Evolutionary conservation across 1,140 invertebrate genomes (phyloP).

Genomic region (Drosophila rufa): DNA sequence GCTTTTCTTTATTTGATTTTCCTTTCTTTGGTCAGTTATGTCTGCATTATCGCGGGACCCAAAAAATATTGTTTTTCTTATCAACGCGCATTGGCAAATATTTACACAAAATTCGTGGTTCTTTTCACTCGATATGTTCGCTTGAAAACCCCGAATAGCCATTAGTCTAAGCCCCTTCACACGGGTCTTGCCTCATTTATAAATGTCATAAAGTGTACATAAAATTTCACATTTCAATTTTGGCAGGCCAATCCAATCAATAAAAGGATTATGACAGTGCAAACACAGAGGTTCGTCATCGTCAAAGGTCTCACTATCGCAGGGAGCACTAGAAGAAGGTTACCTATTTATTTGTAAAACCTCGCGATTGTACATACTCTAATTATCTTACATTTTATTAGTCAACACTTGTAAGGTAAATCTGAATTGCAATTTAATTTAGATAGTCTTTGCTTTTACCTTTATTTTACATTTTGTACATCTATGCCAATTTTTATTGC

Average conservation of each 20-base stretch:
- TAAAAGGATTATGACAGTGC: constrained; percentile 79
- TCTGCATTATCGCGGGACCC: constrained; percentile 46
- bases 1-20: constrained; percentile 54
- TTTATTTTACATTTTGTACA: no score
- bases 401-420: no score
- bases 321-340: constrained; percentile 11
- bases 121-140: constrained; percentile 25
- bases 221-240: constrained; percentile 54
- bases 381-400: not conserved
- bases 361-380: not conserved
- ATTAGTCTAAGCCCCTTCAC: constrained; percentile 68
- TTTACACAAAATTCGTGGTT: constrained; percentile 55
- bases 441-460: not conserved
- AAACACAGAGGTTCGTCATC: constrained; percentile 48
- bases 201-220: constrained; percentile 55
- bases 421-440: not conserved
- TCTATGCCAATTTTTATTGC: no score
- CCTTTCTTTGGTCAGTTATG: constrained; percentile 70
- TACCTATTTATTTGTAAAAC: not conserved
- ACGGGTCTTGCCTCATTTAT: constrained; percentile 62
- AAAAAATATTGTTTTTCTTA: constrained; percentile 55
- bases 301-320: constrained; percentile 15
- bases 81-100: constrained; percentile 76
- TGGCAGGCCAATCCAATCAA: constrained; percentile 76
- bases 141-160: constrained; percentile 63